Conservation (phyloP, 2,113 vertebrate genomes). For the Todiramphus saurophagus region DNA sequence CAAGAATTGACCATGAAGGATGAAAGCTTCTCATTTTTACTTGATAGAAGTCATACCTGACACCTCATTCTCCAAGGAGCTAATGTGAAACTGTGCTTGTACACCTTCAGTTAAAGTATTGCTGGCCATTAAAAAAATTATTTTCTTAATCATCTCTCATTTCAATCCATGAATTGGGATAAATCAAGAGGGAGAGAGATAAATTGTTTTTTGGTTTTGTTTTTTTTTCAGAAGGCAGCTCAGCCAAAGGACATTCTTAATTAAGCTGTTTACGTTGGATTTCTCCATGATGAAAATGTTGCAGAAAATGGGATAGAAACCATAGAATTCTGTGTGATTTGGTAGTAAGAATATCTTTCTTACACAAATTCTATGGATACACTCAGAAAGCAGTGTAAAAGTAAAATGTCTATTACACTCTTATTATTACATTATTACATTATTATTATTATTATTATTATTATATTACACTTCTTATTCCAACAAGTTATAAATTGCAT, state of each 20-base stretch:
- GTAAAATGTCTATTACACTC: neutral
- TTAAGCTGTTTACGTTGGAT: neutral
- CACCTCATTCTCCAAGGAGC: constrained; percentile 8
- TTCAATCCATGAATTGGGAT: neutral
- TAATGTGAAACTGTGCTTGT: neutral
- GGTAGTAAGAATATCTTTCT: neutral
- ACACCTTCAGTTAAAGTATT: neutral
- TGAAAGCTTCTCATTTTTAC: constrained; percentile 47
- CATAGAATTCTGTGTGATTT: neutral
- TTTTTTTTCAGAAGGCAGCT: neutral
- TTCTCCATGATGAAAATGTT: neutral
- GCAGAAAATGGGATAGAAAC: neutral
- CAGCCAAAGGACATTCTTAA: neutral
- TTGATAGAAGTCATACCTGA: constrained; percentile 57
- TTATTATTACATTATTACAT: too few species aligned
- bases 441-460: too few species aligned
- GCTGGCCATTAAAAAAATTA: neutral
- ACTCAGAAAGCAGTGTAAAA: neutral
- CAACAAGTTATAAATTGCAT: neutral
- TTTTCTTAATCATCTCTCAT: neutral
- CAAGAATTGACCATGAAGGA: neutral
- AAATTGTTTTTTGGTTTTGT: too few species aligned
- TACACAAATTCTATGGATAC: neutral
- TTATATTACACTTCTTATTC: neutral
- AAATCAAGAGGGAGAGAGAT: neutral